Conservation (phyloP, 2,888 invertebrate genomes). For the Agonopterix arenella region DNA sequence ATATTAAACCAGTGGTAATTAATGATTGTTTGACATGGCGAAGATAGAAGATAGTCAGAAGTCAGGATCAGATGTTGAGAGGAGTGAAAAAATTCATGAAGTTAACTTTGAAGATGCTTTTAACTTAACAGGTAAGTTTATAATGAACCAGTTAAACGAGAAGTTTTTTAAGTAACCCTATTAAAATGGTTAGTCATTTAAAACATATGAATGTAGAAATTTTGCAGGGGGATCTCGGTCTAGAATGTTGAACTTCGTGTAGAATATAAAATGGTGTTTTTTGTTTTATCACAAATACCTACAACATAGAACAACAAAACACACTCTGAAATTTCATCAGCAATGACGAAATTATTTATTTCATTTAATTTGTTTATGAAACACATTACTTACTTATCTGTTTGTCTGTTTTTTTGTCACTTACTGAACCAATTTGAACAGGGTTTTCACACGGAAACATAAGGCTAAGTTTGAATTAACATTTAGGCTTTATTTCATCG, state of each 20-base stretch:
- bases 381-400: no score
- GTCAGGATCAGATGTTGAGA: conserved; percentile 29
- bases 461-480: no score
- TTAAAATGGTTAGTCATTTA: background rate
- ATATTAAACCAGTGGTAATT: no score
- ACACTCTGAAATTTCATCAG: no score
- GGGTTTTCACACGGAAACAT: no score
- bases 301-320: no score
- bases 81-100: conserved; percentile 34
- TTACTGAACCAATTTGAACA: no score
- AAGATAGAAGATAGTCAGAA: conserved; percentile 21
- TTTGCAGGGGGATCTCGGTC: background rate
- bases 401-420: no score
- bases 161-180: background rate
- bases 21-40: no score
- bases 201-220: background rate
- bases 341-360: background rate
- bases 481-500: no score
- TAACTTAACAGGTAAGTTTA: conserved; percentile 51
- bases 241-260: no score
- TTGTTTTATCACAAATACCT: background rate
- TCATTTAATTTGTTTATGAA: no score
- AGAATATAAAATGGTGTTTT: background rate
- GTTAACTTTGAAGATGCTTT: conserved; percentile 63
- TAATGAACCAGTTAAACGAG: background rate